A percentile compares a stretch with the other conserved stretches of the same genome.
These are phyloP conservation scores for Araneus ventricosus DNA, from an alignment of 1,140 invertebrate species.

Conservation along the genomic window DNA sequence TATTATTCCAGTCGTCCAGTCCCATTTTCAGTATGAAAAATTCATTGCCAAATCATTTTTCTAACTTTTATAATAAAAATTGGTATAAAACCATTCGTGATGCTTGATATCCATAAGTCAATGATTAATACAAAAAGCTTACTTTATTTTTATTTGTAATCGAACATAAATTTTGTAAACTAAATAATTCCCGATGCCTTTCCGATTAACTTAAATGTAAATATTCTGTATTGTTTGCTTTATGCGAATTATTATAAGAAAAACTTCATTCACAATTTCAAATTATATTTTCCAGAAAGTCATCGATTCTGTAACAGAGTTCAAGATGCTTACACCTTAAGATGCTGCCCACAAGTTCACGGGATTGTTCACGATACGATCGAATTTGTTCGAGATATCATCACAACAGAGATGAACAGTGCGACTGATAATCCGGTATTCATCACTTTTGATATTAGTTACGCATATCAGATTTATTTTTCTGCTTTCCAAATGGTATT, in stretches of 20 bases:
- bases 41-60: too few species aligned
- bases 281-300: conserved; percentile 81
- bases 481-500: too few species aligned
- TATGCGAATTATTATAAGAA: neutral
- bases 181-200: neutral
- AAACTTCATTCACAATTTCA: neutral
- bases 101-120: too few species aligned
- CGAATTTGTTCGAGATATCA: conserved; percentile 84
- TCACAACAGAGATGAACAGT: conserved; percentile 87
- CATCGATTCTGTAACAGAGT: conserved; percentile 87
- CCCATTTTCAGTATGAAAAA: too few species aligned
- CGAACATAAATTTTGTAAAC: too few species aligned
- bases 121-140: too few species aligned
- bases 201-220: neutral
- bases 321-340: conserved; percentile 88
- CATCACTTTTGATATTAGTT: conserved; percentile 43
- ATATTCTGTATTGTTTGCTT: neutral
- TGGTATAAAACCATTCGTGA: too few species aligned
- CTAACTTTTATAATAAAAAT: too few species aligned
- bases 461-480: too few species aligned
- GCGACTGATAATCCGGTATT: conserved; percentile 88
- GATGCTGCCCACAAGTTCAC: conserved; percentile 87
- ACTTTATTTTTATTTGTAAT: too few species aligned
- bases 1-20: too few species aligned
- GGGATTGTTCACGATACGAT: conserved; percentile 87